A percentile compares a stretch with the other conserved stretches of the same genome.
Conservation (phyloP, 2,888 invertebrate species). For the Tortrix viridana region DNA sequence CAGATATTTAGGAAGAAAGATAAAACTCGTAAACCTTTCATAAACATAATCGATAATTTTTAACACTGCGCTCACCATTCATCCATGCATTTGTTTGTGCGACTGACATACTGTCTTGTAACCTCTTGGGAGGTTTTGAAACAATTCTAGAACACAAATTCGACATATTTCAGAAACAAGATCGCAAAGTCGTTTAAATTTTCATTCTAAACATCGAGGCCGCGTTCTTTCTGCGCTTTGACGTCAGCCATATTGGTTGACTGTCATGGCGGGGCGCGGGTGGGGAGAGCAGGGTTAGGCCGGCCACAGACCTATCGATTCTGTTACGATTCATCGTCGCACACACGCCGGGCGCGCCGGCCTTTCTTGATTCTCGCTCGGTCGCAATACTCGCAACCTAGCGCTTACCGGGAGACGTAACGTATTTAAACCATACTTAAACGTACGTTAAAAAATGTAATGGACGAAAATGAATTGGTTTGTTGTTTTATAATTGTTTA, state of each 20-base stretch:
- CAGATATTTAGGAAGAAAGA: slow-evolving; percentile 41
- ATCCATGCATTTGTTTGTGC: slow-evolving; percentile 94
- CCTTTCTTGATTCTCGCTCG: too few species aligned
- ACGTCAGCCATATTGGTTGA: slow-evolving; percentile 65
- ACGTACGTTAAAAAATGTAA: too few species aligned
- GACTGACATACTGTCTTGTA: slow-evolving; percentile 90
- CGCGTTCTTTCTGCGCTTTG: slow-evolving; percentile 48
- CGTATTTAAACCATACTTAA: too few species aligned
- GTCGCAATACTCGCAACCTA: too few species aligned
- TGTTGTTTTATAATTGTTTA: too few species aligned
- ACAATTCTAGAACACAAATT: slow-evolving; percentile 91
- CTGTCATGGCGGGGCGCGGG: slow-evolving; percentile 32
- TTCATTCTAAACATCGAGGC: slow-evolving; percentile 56
- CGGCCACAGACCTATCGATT: too few species aligned
- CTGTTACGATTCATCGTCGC: too few species aligned
- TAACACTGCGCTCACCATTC: slow-evolving; percentile 87
- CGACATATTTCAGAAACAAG: slow-evolving; percentile 82
- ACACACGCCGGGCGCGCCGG: too few species aligned
- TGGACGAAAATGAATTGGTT: too few species aligned
- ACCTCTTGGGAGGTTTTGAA: slow-evolving; percentile 89
- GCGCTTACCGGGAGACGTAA: too few species aligned
- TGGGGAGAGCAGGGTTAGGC: not conserved
- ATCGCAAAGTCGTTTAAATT: slow-evolving; percentile 51
- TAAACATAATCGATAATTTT: slow-evolving; percentile 60
- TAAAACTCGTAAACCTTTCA: slow-evolving; percentile 46